These are phyloP conservation scores for Cryptoleucopteryx plumbea DNA, from an alignment of 2,113 vertebrate genomes.

Conservation along the genomic window DNA sequence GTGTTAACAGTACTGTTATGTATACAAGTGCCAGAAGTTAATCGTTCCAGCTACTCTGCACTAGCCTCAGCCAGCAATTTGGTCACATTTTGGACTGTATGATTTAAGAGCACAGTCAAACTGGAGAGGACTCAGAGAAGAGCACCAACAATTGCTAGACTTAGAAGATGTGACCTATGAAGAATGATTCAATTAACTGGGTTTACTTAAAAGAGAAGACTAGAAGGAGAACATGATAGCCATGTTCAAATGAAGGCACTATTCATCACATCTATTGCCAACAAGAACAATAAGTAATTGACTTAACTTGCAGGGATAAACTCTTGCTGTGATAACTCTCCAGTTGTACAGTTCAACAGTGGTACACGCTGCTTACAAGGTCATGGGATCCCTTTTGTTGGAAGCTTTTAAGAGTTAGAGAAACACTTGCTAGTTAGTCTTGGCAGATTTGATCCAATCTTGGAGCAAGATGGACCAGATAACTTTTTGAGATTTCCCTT, in stretches of 20 bases:
- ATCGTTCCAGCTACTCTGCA: not conserved
- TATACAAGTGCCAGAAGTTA: not conserved
- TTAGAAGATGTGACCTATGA: not conserved
- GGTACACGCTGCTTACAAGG: not conserved
- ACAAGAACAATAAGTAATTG: not conserved
- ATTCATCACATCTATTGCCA: not conserved
- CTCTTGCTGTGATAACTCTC: not conserved
- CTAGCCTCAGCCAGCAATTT: not conserved
- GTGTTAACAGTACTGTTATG: not conserved
- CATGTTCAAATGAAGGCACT: not conserved
- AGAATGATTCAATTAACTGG: not conserved
- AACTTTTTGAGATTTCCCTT: not conserved
- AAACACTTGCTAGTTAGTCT: not conserved
- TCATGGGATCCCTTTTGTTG: accelerated
- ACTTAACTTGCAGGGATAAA: not conserved
- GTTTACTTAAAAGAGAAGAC: not conserved
- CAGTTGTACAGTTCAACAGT: not conserved
- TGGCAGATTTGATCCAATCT: not conserved
- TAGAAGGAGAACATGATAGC: not conserved
- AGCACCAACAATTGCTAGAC: not conserved
- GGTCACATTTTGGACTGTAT: not conserved
- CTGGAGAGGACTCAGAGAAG: not conserved
- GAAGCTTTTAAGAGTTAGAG: not conserved
- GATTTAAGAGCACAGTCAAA: not conserved
- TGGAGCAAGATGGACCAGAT: not conserved